Conservation (phyloP, 1,140 invertebrate genomes). For the Stegodyphus dumicola region DNA sequence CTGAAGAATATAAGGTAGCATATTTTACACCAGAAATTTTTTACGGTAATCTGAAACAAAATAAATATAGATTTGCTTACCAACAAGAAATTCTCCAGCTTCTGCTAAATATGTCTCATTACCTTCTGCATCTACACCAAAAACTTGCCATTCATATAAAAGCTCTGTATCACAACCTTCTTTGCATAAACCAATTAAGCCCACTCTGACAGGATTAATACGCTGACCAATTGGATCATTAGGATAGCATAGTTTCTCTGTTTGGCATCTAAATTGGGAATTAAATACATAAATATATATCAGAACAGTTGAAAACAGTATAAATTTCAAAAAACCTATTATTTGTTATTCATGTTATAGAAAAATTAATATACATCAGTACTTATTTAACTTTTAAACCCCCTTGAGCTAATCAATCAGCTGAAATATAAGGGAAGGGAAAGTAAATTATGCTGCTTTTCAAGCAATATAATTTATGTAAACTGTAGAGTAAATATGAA, state of each 20-base stretch:
- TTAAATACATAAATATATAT: background rate
- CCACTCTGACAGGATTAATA: conserved; percentile 66
- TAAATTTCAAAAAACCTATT: background rate
- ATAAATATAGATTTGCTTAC: conserved; percentile 1
- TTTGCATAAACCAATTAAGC: conserved; percentile 64
- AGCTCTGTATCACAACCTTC: conserved; percentile 65
- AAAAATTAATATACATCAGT: no score
- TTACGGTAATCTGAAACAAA: no score
- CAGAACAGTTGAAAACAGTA: background rate
- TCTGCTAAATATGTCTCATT: conserved; percentile 63
- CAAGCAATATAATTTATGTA: no score
- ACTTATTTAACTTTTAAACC: no score
- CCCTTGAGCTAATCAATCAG: no score
- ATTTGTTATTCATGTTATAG: no score
- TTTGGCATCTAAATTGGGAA: conserved; percentile 63
- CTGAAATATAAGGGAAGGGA: no score
- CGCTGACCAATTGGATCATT: conserved; percentile 65
- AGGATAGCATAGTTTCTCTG: conserved; percentile 64
- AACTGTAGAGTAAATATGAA: no score
- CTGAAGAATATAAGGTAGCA: no score
- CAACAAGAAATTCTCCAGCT: conserved; percentile 64
- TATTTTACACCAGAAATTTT: no score
- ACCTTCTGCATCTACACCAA: conserved; percentile 63
- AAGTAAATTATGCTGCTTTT: no score
- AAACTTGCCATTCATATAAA: conserved; percentile 65